Percentiles rank a stretch among this genome's conserved stretches.
These are phyloP conservation scores for Tuberolachnus salignus DNA, from an alignment of 2,888 invertebrate species.

Conservation along the genomic window DNA sequence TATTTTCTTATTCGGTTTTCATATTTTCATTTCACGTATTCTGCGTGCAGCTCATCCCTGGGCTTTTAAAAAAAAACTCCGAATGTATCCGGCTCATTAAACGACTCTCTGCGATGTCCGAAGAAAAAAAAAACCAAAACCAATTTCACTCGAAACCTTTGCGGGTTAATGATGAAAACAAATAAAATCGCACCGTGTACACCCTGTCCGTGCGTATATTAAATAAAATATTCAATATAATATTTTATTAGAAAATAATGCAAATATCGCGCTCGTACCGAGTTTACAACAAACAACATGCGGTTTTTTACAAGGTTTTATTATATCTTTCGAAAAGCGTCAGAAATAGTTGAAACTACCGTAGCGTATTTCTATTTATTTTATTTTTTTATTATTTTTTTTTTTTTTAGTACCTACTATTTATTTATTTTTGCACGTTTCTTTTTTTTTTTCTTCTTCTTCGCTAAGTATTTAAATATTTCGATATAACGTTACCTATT, in stretches of 20 bases:
- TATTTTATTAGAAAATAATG: slow-evolving; percentile 16
- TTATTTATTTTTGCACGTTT: slow-evolving; percentile 2
- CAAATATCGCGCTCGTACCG: neutral
- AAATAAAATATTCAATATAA: too few relatives aligned
- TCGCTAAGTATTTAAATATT: slow-evolving; percentile 14
- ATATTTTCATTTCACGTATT: too few relatives aligned
- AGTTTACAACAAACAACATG: neutral
- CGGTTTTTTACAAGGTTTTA: neutral
- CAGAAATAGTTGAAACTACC: neutral
- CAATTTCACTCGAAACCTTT: too few relatives aligned
- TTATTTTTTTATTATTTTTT: neutral
- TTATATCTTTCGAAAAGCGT: neutral
- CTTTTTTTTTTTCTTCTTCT: slow-evolving; percentile 4
- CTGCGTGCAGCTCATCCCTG: too few relatives aligned
- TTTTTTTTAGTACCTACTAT: neutral
- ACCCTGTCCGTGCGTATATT: neutral
- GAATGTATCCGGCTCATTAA: too few relatives aligned
- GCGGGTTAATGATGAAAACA: too few relatives aligned
- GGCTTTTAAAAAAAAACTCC: too few relatives aligned
- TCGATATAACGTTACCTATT: neutral
- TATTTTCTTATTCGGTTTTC: too few relatives aligned
- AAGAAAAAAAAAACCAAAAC: too few relatives aligned
- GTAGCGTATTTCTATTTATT: neutral
- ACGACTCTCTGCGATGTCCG: too few relatives aligned
- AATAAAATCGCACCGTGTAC: too few relatives aligned